Evolutionary conservation across 2,888 invertebrate species (phyloP), one percentile per base, ranked within the genome.

Genomic region (Archaeoteleia sp.): DNA sequence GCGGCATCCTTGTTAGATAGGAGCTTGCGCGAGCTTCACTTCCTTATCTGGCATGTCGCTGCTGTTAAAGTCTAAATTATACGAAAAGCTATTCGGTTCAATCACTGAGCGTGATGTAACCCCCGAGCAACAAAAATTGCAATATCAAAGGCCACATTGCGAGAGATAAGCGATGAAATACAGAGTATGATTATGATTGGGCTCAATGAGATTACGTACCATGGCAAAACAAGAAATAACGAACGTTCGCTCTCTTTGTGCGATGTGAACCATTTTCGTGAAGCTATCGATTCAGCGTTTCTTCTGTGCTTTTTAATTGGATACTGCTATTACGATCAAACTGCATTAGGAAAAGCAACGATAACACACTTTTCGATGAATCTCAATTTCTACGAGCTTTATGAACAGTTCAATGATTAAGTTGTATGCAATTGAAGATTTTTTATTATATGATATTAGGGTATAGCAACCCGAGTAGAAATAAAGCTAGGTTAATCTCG

Each of bases 1-100:
- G 32, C 39, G 10, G 51, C 65, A 65, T 65, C 57, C 65, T 65
- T 45, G 45, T 57, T 65, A 57, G 65, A 65, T 65, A 45, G 29
- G 12, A 49, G 23, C 35, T 43, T 40, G 53, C 42, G 29, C 49
- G 29, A 55, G 42, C 45, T 54, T 37, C 40, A 20, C 45, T 65
- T 51, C 57, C 49, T 51, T 48, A 65, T 65, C 65, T 57, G 6
- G 8, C 30, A 9, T 12, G 13, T 57, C 45, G 13, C 42, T 32
- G 30, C n/a, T 27, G 20, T 25, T 25, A 23, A 30, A 42, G 30
- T 30, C 40, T 23, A 29, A 25, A 39, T 62, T 39, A 34, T 17
- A 45, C 43, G 35, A 57, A 63, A 55, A 57, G 14, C 27, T 17
- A 32, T 25, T 49, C 37, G 10, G 20, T 32, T 13, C 46, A 29